Base-by-base conservation (phyloP, 2,888 invertebrate genomes). In the Caenorhabditis imperialis region DNA sequence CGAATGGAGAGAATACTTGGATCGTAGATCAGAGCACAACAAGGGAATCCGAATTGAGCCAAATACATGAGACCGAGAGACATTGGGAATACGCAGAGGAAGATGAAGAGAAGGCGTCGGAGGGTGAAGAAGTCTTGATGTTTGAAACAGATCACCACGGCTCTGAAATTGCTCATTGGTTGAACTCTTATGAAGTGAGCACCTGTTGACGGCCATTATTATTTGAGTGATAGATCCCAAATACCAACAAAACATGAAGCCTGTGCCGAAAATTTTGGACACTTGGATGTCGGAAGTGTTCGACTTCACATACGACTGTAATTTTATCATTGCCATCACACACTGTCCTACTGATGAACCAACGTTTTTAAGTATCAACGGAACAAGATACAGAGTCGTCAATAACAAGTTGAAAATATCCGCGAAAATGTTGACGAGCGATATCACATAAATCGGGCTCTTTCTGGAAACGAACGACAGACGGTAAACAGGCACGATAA, bases 171-270 rank as follows among this genome's bases (percentile, higher is more conserved):
- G 6, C 30, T 30, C 7, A 6, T 30, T 30, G 10, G 10, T 30
- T 30, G 30, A 30, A 30, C 30, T 6, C 30, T 30, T 30, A 30
- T 30, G n/a, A n/a, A n/a, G n/a, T 4, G 20, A 4, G 44, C 8
- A 47, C 54, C 60, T 50, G n/a, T 63, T 71, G 6, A 69, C 38
- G 10, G 62, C 51, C 30, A 65, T 58, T n/a, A 75, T 54, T 47
- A 75, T 75, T 22, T 75, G 71, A 1, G 70, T 65, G n/a, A 75
- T 44, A 2, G 65, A 58, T 1, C 63, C 63, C 23, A 70, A 45
- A 40, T 75, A 75, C 75, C 75, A 75, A 47, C 60, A 61, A 25
- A 63, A 60, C 70, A 75, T 70, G 35, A 75, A 75, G 0, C 54
- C 16, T 2, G 57, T 62, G 3, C 62, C 69, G 23, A 62, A 35